Percentiles rank a stretch among this genome's conserved stretches.
phyloP scores from a whole-genome alignment of 2,113 vertebrate species.

The Emberiza fucata region DNA sequence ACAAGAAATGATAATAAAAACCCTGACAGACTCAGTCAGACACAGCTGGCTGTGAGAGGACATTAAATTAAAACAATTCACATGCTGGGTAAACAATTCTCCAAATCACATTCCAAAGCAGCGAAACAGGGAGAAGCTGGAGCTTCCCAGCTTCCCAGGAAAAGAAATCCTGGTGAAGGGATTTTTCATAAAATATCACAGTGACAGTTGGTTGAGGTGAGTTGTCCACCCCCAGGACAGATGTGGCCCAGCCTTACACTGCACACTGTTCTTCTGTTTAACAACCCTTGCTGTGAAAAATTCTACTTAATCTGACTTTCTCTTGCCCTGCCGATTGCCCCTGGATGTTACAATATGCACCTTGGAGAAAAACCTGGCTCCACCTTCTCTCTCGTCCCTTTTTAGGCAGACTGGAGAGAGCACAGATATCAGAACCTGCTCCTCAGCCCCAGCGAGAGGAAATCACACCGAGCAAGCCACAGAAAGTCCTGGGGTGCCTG shows the following conservation, averaged over 20 bases:
- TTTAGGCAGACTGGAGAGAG: neutral
- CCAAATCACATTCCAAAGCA: too few relatives aligned
- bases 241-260: neutral
- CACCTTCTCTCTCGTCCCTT: neutral
- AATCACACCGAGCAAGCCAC: neutral
- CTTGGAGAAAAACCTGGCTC: neutral
- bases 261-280: neutral
- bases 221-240: neutral
- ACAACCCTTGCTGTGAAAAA: neutral
- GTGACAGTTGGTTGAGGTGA: neutral
- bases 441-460: neutral
- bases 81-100: too few relatives aligned
- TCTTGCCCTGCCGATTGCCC: neutral
- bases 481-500: neutral
- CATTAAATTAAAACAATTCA: too few relatives aligned
- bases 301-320: neutral
- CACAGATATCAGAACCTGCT: neutral
- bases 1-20: too few relatives aligned
- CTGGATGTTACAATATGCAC: neutral
- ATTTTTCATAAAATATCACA: too few relatives aligned
- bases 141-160: too few relatives aligned
- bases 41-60: too few relatives aligned
- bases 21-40: too few relatives aligned
- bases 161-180: too few relatives aligned
- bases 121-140: too few relatives aligned